Conservation (phyloP, 2,797 vertebrate species). For the Pristis pectinata region DNA sequence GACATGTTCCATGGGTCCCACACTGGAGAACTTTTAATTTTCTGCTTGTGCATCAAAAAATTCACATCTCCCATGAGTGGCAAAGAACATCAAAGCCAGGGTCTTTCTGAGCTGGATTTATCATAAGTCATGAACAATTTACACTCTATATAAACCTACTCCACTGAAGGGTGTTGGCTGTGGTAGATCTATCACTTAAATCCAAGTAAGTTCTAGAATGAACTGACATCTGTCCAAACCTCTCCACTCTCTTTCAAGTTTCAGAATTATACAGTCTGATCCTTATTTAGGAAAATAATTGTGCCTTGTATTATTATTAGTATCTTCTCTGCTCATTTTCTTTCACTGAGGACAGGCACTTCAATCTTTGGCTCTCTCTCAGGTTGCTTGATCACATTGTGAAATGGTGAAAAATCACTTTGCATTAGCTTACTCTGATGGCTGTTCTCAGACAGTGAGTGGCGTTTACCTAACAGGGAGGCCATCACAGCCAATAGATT, state of each 20-base stretch:
- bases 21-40: no score
- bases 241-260: slow-evolving; percentile 5
- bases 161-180: background rate
- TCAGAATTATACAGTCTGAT: background rate
- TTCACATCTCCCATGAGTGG: no score
- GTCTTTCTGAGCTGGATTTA: no score
- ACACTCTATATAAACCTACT: no score
- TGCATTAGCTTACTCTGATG: background rate
- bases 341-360: background rate
- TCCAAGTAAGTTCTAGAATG: background rate
- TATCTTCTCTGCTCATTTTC: background rate
- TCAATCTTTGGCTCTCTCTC: background rate
- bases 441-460: background rate
- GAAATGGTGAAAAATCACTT: background rate
- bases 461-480: background rate
- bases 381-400: background rate
- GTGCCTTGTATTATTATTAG: background rate
- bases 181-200: background rate
- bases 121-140: background rate
- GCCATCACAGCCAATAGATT: background rate
- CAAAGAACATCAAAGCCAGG: no score
- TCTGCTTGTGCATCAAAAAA: no score
- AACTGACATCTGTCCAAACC: background rate
- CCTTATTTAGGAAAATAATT: background rate
- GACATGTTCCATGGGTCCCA: no score